Percentiles rank a stretch among this genome's conserved stretches.
These are phyloP conservation scores for Mohoua ochrocephala DNA, from an alignment of 2,113 vertebrate species.

Conservation along the genomic window DNA sequence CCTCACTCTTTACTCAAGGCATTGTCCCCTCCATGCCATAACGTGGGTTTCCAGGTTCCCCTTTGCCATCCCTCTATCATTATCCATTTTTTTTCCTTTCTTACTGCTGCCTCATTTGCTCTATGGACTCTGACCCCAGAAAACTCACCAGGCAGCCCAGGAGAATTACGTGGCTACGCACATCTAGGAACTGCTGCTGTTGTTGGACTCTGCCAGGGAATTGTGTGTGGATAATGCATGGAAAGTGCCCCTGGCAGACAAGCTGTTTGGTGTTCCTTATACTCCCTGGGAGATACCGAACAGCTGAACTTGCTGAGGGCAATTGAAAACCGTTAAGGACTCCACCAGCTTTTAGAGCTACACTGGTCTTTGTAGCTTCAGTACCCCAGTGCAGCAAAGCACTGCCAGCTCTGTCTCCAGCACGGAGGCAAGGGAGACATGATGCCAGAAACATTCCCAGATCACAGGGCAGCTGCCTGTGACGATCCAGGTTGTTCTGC, in stretches of 20 bases:
- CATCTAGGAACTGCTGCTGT: background rate
- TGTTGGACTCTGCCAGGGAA: background rate
- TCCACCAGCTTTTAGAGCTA: background rate
- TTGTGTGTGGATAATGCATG: background rate
- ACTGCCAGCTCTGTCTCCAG: background rate
- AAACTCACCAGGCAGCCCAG: background rate
- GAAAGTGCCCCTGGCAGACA: background rate
- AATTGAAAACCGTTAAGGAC: background rate
- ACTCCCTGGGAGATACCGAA: background rate
- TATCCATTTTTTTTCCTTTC: background rate
- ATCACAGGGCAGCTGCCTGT: background rate
- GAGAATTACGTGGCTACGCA: background rate
- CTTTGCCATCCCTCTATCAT: background rate
- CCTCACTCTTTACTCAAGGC: background rate
- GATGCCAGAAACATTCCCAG: background rate
- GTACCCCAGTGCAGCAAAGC: background rate
- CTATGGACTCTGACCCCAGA: background rate
- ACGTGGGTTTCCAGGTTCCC: background rate
- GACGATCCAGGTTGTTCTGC: slow-evolving; percentile 1
- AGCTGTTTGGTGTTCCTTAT: background rate
- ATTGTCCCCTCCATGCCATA: background rate
- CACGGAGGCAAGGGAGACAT: background rate
- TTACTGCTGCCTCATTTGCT: background rate
- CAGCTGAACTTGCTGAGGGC: background rate
- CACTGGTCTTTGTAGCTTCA: background rate